These are phyloP conservation scores for Yasuhikotakia modesta DNA, from an alignment of 2,797 vertebrate genomes.

Conservation along the genomic window DNA sequence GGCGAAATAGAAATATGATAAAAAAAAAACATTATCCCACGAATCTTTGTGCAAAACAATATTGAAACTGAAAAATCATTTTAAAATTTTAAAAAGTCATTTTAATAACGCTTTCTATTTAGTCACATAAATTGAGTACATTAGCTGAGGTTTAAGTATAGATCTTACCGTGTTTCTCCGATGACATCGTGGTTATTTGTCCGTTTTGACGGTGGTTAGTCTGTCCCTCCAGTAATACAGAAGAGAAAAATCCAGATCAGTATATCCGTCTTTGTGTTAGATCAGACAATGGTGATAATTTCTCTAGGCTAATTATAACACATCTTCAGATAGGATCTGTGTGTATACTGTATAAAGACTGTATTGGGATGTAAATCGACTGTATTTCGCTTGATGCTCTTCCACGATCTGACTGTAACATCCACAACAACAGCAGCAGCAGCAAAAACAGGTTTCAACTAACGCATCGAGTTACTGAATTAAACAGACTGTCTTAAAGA, in stretches of 20 bases:
- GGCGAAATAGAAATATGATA: neutral
- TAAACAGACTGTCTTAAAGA: slow-evolving; percentile 80
- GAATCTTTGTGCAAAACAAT: too few relatives aligned
- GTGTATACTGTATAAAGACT: slow-evolving; percentile 9
- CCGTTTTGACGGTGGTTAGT: slow-evolving; percentile 52
- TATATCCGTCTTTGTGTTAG: slow-evolving; percentile 52
- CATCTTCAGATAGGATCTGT: slow-evolving; percentile 61
- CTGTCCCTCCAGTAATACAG: slow-evolving; percentile 47
- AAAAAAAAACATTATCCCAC: neutral
- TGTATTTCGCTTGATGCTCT: neutral
- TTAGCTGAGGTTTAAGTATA: slow-evolving; percentile 19
- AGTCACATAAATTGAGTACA: neutral
- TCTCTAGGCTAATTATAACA: slow-evolving; percentile 58
- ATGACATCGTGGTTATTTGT: slow-evolving; percentile 72
- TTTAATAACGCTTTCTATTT: neutral
- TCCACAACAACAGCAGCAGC: slow-evolving; percentile 56
- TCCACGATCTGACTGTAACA: slow-evolving; percentile 44
- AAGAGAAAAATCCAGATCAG: slow-evolving; percentile 48
- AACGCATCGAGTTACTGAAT: slow-evolving; percentile 75
- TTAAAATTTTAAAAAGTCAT: too few relatives aligned
- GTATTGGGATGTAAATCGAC: slow-evolving; percentile 9
- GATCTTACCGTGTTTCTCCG: slow-evolving; percentile 81
- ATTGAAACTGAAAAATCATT: too few relatives aligned
- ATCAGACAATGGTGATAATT: slow-evolving; percentile 60
- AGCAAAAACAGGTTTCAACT: slow-evolving; percentile 66